Base-by-base conservation (phyloP, 2,797 vertebrate species). In the Eulemur rubriventer region DNA sequence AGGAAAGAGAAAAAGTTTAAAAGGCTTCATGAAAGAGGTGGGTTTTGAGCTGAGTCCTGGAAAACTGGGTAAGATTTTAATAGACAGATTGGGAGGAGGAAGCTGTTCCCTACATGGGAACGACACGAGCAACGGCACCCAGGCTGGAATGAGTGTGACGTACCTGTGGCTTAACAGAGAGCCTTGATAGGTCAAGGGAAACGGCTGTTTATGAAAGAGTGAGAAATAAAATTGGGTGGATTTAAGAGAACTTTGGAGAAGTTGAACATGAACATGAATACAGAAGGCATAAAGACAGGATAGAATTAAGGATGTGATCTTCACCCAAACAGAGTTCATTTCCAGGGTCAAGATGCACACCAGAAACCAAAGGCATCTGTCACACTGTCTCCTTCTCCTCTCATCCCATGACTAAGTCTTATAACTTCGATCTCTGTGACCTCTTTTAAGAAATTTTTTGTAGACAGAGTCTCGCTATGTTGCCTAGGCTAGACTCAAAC, bases 261-360 rank as follows among this genome's bases (percentile, higher is more conserved):
- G 12, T 35, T 67, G 33, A 67, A 41, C 1, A 48, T 0, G 11
- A 88, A 46, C 76, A 24, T 52, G 7, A 14, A 28, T 35, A 35
- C 1, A 4, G 35, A 28, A 80, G 22, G n/a, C 65, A 78, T 2
- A 38, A 30, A 72, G 46, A 35, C 7, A 41, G 41, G 9, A 30
- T 0, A 38, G 57, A 35, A 41, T 41, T 18, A 79, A 67, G 9
- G 6, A 43, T 30, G 52, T 24, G 38, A 41, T 14, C 59, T 78
- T 52, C 26, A 50, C 43, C 20, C 9, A 24, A 4, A 16, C 30
- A 55, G n/a, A 35, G 43, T 16, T n/a, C 2, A 16, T 14, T 63
- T 24, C 38, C 18, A 13, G 7, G 1, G 48, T 7, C 7, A 26
- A 57, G 7, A 33, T 0, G 1, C 50, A 38, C 18, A 1, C 38